Base-by-base conservation (phyloP, 2,888 invertebrate species). In the Caradrina kadenii region DNA sequence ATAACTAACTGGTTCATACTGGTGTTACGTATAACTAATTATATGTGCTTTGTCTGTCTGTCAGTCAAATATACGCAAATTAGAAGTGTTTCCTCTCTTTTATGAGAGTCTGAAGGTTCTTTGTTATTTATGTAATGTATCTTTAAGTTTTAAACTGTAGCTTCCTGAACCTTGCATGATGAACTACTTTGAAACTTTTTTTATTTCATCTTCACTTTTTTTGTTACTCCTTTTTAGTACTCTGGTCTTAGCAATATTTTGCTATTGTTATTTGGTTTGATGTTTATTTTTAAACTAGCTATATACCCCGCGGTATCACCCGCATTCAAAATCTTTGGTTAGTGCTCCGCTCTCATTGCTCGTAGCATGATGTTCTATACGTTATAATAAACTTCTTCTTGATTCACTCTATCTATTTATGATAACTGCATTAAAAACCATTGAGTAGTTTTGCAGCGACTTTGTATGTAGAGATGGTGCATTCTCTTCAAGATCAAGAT, bases 1-100 rank as follows among this genome's bases (percentile, higher is more conserved):
- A 63, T 60, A 45, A 61, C 77, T 80, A 85, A 89, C 83, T 86
- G 81, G 81, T 86, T 85, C 85, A 72, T 76, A 81, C 82, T 73
- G 72, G 87, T 84, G 77, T 86, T 88, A 87, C 84, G 87, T 84
- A 82, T 77, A 75, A 70, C 79, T 87, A 89, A 91, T 92, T 92
- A 91, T 82, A 86, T 87, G 87, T 87, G 88, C 89, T 91, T 92
- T 90, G 90, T 86, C 82, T 85, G 83, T 83, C 83, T 83, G 84
- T 85, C 86, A 83, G 87, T 89, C 86, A 87, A 42, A 60, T 22
- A 67, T 61, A 75, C 81, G 86, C 88, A 88, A 89, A 90, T 91
- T 88, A 35, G 35, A 35, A 84, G 83, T 83, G 72, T 86, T 90
- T 90, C 88, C 88, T 87, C 86, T 88, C 80, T 59, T 67, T 69